Percentiles rank a stretch among this genome's conserved stretches.
phyloP scores from a whole-genome alignment of 2,888 invertebrate genomes.

The Formica aserva region DNA sequence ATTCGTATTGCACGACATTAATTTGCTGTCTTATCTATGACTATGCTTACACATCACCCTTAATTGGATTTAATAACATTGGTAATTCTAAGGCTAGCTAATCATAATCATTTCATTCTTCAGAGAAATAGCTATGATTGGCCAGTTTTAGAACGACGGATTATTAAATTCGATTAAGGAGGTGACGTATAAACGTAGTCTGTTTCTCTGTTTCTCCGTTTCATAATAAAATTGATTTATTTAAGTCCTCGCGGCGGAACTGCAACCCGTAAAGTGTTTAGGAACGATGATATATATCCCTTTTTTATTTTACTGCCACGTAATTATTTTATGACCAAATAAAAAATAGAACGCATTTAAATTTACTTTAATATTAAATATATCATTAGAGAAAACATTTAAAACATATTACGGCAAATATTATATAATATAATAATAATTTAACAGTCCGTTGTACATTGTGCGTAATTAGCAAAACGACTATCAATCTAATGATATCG shows the following conservation, averaged over 20 bases:
- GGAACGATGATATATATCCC: neutral
- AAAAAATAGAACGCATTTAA: neutral
- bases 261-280: neutral
- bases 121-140: too few species aligned
- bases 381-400: neutral
- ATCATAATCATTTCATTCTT: too few species aligned
- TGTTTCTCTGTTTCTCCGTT: neutral
- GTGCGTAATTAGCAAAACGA: neutral
- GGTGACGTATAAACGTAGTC: too few species aligned
- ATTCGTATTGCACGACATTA: constrained; percentile 36
- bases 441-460: neutral
- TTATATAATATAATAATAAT: neutral
- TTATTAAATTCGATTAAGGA: too few species aligned
- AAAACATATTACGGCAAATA: neutral
- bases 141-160: too few species aligned
- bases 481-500: neutral
- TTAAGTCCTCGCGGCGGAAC: neutral
- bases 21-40: constrained; percentile 24
- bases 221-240: constrained; percentile 36
- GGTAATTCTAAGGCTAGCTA: too few species aligned
- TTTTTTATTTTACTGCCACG: neutral
- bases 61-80: too few species aligned
- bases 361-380: neutral
- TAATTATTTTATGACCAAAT: constrained; percentile 3
- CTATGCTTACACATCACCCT: neutral